Evolutionary conservation across 2,888 invertebrate species (phyloP).

Genomic region (Volucella inflata): DNA sequence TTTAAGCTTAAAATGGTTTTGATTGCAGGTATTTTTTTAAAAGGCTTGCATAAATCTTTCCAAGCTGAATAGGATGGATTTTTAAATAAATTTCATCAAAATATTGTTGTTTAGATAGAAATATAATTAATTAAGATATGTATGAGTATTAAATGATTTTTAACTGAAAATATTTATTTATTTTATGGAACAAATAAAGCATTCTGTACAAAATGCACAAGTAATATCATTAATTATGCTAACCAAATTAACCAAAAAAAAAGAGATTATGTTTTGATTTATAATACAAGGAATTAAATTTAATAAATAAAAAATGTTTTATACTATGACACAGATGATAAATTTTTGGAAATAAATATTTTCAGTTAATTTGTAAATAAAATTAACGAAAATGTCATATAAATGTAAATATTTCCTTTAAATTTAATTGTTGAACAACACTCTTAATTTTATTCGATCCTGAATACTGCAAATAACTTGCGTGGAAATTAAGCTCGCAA

Average conservation of each 20-base stretch:
- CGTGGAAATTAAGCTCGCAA: too few species aligned
- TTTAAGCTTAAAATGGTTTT: conserved; percentile 83
- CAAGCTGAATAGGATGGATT: not conserved
- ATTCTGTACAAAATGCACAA: conserved; percentile 5
- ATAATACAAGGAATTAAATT: not conserved
- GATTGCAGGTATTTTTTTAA: conserved; percentile 77
- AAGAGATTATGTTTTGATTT: not conserved
- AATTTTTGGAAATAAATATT: conserved; percentile 56
- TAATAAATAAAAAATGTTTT: not conserved
- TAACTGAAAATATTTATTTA: conserved; percentile 67
- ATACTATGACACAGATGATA: not conserved
- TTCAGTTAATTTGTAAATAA: conserved; percentile 39
- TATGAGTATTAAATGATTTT: conserved; percentile 46
- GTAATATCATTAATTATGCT: not conserved
- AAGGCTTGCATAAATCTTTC: not conserved
- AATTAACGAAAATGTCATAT: conserved; percentile 45
- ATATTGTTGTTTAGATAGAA: conserved; percentile 80
- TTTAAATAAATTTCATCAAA: conserved; percentile 77
- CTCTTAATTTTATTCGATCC: not conserved
- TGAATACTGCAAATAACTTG: not conserved
- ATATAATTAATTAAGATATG: conserved; percentile 54
- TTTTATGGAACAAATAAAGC: conserved; percentile 18
- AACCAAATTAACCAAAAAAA: not conserved
- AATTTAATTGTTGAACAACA: not conserved
- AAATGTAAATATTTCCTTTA: not conserved